A percentile compares a stretch with the other conserved stretches of the same genome.
Conservation (phyloP, 2,113 vertebrate species). For the Columbina picui region DNA sequence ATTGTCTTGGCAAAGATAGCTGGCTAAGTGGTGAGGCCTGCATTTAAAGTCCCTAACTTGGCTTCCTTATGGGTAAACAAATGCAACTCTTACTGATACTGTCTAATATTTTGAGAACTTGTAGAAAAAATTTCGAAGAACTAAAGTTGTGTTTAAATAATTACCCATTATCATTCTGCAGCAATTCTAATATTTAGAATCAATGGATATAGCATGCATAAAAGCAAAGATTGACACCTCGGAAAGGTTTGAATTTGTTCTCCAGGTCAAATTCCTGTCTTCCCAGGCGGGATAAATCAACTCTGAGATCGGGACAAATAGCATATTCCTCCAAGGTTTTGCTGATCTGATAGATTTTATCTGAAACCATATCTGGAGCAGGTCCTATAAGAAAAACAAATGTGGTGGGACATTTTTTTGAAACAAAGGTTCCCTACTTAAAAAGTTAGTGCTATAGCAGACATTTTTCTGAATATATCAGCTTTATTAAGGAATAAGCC, state of each 20-base stretch:
- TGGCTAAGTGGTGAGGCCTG: neutral
- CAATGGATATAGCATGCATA: neutral
- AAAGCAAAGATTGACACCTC: slow-evolving; percentile 80
- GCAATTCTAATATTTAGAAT: neutral
- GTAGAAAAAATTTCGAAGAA: neutral
- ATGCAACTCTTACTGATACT: accelerated
- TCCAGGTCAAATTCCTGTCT: slow-evolving; percentile 98
- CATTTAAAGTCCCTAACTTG: neutral
- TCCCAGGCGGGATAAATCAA: slow-evolving; percentile 93
- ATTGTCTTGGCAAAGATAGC: neutral
- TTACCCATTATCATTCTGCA: neutral
- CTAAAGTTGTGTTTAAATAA: neutral
- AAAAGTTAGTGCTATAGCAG: neutral
- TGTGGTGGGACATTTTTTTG: neutral
- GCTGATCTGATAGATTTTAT: slow-evolving; percentile 96
- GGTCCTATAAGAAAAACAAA: slow-evolving; percentile 81
- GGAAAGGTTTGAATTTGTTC: slow-evolving; percentile 99
- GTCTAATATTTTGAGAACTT: neutral
- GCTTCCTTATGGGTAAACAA: neutral
- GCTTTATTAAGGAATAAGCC: neutral
- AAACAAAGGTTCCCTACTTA: neutral
- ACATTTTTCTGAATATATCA: neutral
- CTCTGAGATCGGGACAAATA: slow-evolving; percentile 93
- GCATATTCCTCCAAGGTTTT: slow-evolving; percentile 95
- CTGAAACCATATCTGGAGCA: slow-evolving; percentile 91